Evolutionary conservation across 2,888 invertebrate genomes (phyloP).

Genomic region (Drosophila anomalipes): DNA sequence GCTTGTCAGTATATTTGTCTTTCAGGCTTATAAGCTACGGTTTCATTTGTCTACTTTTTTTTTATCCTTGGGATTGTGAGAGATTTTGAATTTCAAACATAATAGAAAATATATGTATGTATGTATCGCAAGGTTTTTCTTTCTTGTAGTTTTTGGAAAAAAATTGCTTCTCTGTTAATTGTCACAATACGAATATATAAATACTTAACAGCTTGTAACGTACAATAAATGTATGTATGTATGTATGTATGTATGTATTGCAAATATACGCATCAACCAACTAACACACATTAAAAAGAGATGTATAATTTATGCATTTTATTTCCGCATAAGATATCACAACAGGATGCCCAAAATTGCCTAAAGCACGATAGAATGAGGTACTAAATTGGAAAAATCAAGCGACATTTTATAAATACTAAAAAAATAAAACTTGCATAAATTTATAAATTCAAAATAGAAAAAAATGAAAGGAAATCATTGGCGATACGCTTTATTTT

Average conservation of each 20-base stretch:
- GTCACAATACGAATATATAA: slow-evolving; percentile 74
- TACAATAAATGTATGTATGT: slow-evolving; percentile 51
- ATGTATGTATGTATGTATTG: slow-evolving; percentile 47
- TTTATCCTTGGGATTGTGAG: slow-evolving; percentile 58
- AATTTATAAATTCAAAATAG: slow-evolving; percentile 20
- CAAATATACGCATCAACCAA: slow-evolving; percentile 58
- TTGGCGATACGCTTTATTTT: slow-evolving; percentile 77
- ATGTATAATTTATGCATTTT: slow-evolving; percentile 45
- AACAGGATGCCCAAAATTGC: slow-evolving; percentile 71
- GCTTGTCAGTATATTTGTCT: slow-evolving; percentile 55
- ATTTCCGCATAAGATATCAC: slow-evolving; percentile 63
- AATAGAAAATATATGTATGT: slow-evolving; percentile 43
- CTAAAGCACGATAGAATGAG: slow-evolving; percentile 70
- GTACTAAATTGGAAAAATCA: slow-evolving; percentile 41
- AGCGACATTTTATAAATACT: slow-evolving; percentile 2
- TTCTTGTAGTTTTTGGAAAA: slow-evolving; percentile 39
- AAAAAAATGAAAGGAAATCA: slow-evolving; percentile 40
- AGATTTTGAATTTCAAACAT: slow-evolving; percentile 42
- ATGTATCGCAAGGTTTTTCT: slow-evolving; percentile 19
- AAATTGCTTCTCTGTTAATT: slow-evolving; percentile 75
- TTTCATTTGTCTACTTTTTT: slow-evolving; percentile 25
- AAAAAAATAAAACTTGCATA: slow-evolving; percentile 3
- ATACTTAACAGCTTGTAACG: slow-evolving; percentile 73
- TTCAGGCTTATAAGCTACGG: slow-evolving; percentile 60
- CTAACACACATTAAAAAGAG: slow-evolving; percentile 57